Base-by-base conservation (phyloP, 2,888 invertebrate genomes). In the Cerastis leucographa region DNA sequence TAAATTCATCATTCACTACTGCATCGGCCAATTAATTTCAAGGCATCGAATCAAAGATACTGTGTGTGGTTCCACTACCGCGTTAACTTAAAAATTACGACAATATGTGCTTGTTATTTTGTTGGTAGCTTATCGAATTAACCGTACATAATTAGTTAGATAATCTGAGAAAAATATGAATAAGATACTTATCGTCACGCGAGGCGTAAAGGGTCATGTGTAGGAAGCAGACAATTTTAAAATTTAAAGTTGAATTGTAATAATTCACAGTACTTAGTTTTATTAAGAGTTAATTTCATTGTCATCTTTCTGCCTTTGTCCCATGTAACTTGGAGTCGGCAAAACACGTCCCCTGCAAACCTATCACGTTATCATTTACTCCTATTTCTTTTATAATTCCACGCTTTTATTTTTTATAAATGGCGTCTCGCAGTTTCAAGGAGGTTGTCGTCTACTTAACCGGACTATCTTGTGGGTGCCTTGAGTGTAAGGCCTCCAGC, bases 141-240 rank as follows among this genome's bases (percentile, higher is more conserved):
- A 62, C 40, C 46, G 25, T 7, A 51, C 44, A 51, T 75, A 76
- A 72, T 83, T 70, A 83, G 51, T 66, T 44, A 61, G 35, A 73
- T 73, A 76, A 80, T 83, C 80, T 64, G 70, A 76, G 80, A 83
- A 80, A 83, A 70, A 62, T 70, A 80, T 76, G 67, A 71, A 64
- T 73, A 76, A 54, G 76, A 80, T 80, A 42, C 12, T 79, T 79
- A 83, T 64, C 72, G 67, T 73, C 76, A 83, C 83, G 80, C 80
- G 44, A 80, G n/a, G 46, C 51, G 17, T 54, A 42, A 67, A 79
- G 79, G 76, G 56, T 83, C 71, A 67, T n/a, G 35, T 56, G 56
- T 17, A 71, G 71, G 71, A 75, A 75, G 44, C 22, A 8, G n/a
- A 56, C 12, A 83, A 66, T 69, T 69, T 62, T 29, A 56, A 64